Percentiles rank a stretch among this genome's conserved stretches.
phyloP scores from a whole-genome alignment of 2,113 vertebrate genomes.

The Acanthochromis polyacanthus region DNA sequence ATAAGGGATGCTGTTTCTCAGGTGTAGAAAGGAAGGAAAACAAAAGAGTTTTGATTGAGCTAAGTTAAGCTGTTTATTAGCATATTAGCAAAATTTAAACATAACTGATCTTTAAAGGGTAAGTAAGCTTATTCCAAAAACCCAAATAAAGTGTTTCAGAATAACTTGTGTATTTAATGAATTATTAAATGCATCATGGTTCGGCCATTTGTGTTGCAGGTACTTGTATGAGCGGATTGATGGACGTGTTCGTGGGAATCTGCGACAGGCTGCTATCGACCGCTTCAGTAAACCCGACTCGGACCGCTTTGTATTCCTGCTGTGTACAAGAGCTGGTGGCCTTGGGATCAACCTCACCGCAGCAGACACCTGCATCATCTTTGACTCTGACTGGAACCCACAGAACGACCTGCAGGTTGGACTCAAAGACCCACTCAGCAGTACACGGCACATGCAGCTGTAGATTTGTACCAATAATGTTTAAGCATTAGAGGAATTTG shows the following conservation, averaged over 20 bases:
- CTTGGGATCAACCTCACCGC: conserved; percentile 98
- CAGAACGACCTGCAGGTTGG: conserved; percentile 97
- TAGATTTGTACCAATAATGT: conserved; percentile 5
- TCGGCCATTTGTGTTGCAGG: conserved; percentile 75
- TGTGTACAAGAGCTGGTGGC: conserved; percentile 96
- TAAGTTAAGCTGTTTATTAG: not conserved
- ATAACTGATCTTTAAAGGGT: not conserved
- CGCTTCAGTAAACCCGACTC: conserved; percentile 98
- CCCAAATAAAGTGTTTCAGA: no score
- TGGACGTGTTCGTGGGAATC: conserved; percentile 95
- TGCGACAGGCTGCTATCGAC: conserved; percentile 97
- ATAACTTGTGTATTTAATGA: not conserved
- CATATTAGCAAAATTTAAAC: not conserved
- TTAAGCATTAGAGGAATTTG: not conserved
- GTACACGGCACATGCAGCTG: not conserved
- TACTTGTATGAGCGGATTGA: conserved; percentile 98
- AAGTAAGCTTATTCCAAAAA: not conserved
- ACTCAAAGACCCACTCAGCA: not conserved
- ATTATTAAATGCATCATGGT: not conserved
- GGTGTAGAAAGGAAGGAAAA: conserved; percentile 15
- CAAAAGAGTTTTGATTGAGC: not conserved
- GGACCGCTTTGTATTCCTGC: conserved; percentile 97
- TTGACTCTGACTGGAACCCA: conserved; percentile 99
- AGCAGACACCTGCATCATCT: conserved; percentile 98
- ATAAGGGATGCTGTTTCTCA: not conserved